These are phyloP conservation scores for Spodoptera picta DNA, from an alignment of 2,888 invertebrate species.

Conservation along the genomic window DNA sequence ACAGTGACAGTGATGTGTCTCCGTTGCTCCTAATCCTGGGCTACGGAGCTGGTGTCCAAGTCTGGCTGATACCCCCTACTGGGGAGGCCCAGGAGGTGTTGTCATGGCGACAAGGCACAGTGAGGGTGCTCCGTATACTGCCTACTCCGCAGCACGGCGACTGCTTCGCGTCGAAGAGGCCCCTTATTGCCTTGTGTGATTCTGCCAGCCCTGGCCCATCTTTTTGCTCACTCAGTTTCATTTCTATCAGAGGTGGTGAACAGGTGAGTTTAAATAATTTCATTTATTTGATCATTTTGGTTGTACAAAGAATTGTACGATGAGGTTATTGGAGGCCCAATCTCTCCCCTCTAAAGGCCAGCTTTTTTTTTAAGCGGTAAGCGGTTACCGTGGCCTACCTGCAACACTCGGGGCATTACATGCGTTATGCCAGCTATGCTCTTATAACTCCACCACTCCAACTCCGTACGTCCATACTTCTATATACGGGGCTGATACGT, in stretches of 20 bases:
- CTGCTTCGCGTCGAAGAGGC: slow-evolving; percentile 93
- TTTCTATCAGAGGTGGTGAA: slow-evolving; percentile 95
- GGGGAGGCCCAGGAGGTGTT: slow-evolving; percentile 98
- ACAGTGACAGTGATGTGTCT: slow-evolving; percentile 91
- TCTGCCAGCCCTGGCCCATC: slow-evolving; percentile 93
- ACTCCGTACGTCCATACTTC: too few species aligned
- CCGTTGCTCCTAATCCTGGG: slow-evolving; percentile 95
- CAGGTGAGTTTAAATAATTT: slow-evolving; percentile 82
- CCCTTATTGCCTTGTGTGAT: slow-evolving; percentile 97
- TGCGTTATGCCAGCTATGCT: too few species aligned
- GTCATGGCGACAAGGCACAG: slow-evolving; percentile 97
- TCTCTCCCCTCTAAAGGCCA: too few species aligned
- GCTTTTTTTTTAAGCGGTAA: too few species aligned
- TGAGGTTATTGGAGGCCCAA: too few species aligned
- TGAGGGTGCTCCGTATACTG: slow-evolving; percentile 94
- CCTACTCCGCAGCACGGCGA: slow-evolving; percentile 94
- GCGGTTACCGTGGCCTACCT: too few species aligned
- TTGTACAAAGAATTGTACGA: too few species aligned
- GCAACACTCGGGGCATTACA: too few species aligned
- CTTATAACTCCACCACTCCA: too few species aligned
- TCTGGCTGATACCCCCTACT: slow-evolving; percentile 95
- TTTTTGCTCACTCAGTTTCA: slow-evolving; percentile 94
- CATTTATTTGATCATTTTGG: too few species aligned
- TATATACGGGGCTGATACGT: too few species aligned
- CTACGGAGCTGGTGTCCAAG: slow-evolving; percentile 89